Evolutionary conservation across 2,113 vertebrate genomes (phyloP).

Genomic region (Hymenochirus boettgeri): DNA sequence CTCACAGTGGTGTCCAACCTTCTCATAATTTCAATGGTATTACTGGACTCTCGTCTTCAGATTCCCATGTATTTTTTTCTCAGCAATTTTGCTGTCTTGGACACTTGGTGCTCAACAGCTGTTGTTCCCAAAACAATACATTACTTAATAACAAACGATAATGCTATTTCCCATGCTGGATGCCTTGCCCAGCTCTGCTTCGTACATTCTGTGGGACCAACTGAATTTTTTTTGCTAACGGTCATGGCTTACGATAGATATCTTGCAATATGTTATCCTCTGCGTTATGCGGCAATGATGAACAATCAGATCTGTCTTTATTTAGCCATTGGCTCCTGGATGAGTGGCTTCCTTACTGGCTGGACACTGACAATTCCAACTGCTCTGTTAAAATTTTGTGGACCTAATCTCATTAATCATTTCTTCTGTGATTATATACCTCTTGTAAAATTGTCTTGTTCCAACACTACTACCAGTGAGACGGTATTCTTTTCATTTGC

Average conservation of each 20-base stretch:
- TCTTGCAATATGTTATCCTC: conserved; percentile 40
- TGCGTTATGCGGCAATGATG: conserved; percentile 39
- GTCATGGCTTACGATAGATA: conserved; percentile 46
- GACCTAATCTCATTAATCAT: conserved; percentile 45
- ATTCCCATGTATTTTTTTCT: conserved; percentile 47
- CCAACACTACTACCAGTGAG: conserved; percentile 13
- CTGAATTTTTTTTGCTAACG: conserved; percentile 41
- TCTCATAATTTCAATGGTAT: conserved; percentile 30
- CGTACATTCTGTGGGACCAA: conserved; percentile 40
- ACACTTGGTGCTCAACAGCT: conserved; percentile 42
- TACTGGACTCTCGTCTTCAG: conserved; percentile 22
- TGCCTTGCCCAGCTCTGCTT: conserved; percentile 44
- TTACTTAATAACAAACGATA: conserved; percentile 30
- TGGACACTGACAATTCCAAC: conserved; percentile 27
- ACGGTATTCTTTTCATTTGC: conserved; percentile 39
- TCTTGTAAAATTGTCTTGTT: conserved; percentile 47
- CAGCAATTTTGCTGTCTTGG: conserved; percentile 45
- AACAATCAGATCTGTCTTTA: conserved; percentile 23
- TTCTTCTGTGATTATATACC: conserved; percentile 50
- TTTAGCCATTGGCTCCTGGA: conserved; percentile 38
- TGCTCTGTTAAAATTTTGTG: conserved; percentile 42
- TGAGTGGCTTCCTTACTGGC: conserved; percentile 30
- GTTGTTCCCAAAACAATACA: conserved; percentile 38
- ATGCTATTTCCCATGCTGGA: conserved; percentile 36
- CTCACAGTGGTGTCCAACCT: conserved; percentile 37